These are phyloP conservation scores for Hydrozoanthus gracilis DNA, from an alignment of 92 coral and sea anemone genomes.

Conservation along the genomic window DNA sequence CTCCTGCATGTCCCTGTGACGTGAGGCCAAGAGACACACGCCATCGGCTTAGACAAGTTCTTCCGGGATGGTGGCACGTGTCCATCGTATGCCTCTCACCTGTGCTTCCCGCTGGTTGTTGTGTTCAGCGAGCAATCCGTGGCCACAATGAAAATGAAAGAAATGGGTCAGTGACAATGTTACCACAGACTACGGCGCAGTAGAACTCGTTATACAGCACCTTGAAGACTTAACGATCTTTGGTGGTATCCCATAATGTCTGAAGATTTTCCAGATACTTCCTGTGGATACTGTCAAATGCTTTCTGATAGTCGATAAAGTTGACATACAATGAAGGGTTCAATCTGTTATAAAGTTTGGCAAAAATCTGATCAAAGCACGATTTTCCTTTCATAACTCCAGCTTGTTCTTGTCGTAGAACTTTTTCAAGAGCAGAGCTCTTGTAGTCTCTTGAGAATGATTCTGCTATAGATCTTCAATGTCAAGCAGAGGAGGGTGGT, in stretches of 20 bases:
- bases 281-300: too few species aligned
- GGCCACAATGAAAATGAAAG: neutral
- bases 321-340: too few species aligned
- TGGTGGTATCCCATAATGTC: neutral
- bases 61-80: neutral
- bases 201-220: neutral
- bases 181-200: neutral
- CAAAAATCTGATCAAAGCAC: too few species aligned
- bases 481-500: too few species aligned
- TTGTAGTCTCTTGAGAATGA: too few species aligned
- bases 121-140: neutral
- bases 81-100: neutral
- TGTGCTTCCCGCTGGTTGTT: neutral
- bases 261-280: neutral
- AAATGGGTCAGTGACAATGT: neutral
- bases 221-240: neutral
- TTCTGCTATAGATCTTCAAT: neutral
- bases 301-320: too few species aligned
- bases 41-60: neutral
- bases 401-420: too few species aligned
- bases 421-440: too few species aligned
- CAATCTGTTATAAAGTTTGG: too few species aligned
- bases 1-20: neutral
- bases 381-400: too few species aligned
- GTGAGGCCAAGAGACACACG: neutral